Conservation (phyloP, 2,888 invertebrate genomes). For the Yponomeuta malinellus region DNA sequence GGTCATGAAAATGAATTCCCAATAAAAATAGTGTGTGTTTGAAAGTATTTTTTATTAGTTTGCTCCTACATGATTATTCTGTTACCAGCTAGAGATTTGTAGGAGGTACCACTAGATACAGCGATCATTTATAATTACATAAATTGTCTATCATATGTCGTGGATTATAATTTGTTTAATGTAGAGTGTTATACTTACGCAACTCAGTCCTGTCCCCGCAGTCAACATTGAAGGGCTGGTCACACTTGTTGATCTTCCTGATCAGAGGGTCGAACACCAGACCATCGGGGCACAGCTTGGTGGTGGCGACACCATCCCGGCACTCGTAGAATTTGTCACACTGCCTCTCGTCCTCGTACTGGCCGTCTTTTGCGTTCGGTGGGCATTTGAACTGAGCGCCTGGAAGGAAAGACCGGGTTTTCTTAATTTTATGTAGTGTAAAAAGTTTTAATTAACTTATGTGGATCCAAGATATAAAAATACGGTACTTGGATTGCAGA, state of each 20-base stretch:
- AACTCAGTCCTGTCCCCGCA: slow-evolving; percentile 91
- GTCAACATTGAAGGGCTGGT: slow-evolving; percentile 94
- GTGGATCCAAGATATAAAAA: not conserved
- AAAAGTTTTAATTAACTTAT: not conserved
- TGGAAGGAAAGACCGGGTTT: slow-evolving; percentile 36
- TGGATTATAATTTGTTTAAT: no score
- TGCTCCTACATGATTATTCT: no score
- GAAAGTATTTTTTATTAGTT: no score
- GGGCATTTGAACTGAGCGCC: slow-evolving; percentile 83
- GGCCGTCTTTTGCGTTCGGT: slow-evolving; percentile 83
- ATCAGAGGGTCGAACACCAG: slow-evolving; percentile 90
- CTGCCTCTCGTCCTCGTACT: slow-evolving; percentile 85
- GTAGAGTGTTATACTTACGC: slow-evolving; percentile 80
- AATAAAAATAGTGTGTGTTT: no score
- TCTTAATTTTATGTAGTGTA: not conserved
- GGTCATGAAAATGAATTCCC: no score
- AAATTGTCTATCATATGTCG: no score
- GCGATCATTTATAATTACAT: no score
- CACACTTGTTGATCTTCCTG: slow-evolving; percentile 92
- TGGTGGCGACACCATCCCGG: slow-evolving; percentile 80
- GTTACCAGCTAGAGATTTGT: no score
- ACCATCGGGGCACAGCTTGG: slow-evolving; percentile 91
- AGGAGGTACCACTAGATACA: no score
- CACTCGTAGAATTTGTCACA: slow-evolving; percentile 93
- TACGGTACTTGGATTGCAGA: no score